Evolutionary conservation across 2,888 invertebrate species (phyloP), one percentile per base, ranked within the genome.

Genomic region (Agriopis marginaria): DNA sequence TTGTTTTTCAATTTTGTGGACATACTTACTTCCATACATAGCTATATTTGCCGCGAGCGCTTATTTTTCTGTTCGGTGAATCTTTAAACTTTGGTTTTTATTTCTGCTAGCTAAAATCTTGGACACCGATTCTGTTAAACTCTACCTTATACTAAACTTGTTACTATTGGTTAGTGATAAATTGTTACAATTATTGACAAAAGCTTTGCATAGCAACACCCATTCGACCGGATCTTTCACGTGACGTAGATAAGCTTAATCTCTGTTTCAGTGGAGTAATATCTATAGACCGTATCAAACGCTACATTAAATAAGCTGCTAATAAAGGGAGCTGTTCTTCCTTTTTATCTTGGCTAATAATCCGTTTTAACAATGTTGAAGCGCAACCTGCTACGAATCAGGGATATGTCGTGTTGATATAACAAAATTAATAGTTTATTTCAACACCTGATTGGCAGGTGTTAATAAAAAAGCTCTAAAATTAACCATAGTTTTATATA

Each of bases 271-370:
- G 14, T n/a, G 7, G 3, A 55, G 40, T 55, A 55, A 55, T 39
- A 54, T 12, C 10, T 11, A 9, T n/a, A 32, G 47, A 54, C 54
- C 39, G 45, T 47, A 51, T 39, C 14, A 53, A 63, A 63, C 45
- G 63, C 14, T 54, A 54, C 14, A 63, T 63, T 54, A 63, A n/a
- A 54, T 39, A 54, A 9, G 39, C 54, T 23, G 23, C 53, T 62
- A 61, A 62, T 32, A 45, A 55, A 63, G 40, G 10, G 9, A 14
- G 39, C n/a, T 55, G 40, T 11, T 10, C 51, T 55, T 40, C 39
- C 54, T 40, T 55, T 42, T 42, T 55, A 42, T 14, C 42, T 55
- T 55, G 2, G 14, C 40, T 55, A 55, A 55, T 42, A n/a, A 55
- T 42, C 3, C 0, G 42, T 42, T 14, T 11, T 7, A 55, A 55